Evolutionary conservation across 2,797 vertebrate genomes (phyloP), one percentile per base, ranked within the genome.

Genomic region (Coluber constrictor): DNA sequence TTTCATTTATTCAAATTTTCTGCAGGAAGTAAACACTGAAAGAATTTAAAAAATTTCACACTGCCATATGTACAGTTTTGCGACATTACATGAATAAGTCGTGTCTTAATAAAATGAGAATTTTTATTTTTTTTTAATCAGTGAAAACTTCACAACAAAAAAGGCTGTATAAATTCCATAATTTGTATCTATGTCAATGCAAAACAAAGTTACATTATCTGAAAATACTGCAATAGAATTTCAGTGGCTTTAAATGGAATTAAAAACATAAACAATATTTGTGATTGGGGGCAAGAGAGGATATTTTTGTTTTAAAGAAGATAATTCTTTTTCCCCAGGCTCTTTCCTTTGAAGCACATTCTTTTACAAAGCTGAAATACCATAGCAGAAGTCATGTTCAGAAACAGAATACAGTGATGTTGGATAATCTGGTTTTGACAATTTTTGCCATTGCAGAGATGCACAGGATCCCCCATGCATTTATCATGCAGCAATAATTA

Each of bases 1-100:
- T 97, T 96, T 98, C 97, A 97, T 98, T 98, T 98, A 98, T 98
- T 98, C 98, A 98, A 98, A 98, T 98, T 96, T 97, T 98, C 97
- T 97, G 97, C 97, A 98, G 98, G 97, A 98, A 97, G 97, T 98
- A 98, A 98, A 98, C 98, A 98, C 97, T 97, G 97, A 97, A 97
- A 98, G 97, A 98, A 98, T 98, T 97, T 97, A 98, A 98, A 97
- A 97, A 98, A 97, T 97, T 97, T 97, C 98, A 98, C 97, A 98
- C 98, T 97, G 97, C 96, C 97, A 96, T 98, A 98, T 98, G 96
- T 98, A 98, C 98, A 98, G 96, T 97, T 97, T 97, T 96, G 97
- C 97, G 97, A 98, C 97, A 97, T 95, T 97, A 97, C 96, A 98
- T 97, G 97, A 98, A 97, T 96, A 98, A 97, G 97, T 97, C 94